Base-by-base conservation (phyloP, 2,888 invertebrate species). In the Hypolimnas misippus region DNA sequence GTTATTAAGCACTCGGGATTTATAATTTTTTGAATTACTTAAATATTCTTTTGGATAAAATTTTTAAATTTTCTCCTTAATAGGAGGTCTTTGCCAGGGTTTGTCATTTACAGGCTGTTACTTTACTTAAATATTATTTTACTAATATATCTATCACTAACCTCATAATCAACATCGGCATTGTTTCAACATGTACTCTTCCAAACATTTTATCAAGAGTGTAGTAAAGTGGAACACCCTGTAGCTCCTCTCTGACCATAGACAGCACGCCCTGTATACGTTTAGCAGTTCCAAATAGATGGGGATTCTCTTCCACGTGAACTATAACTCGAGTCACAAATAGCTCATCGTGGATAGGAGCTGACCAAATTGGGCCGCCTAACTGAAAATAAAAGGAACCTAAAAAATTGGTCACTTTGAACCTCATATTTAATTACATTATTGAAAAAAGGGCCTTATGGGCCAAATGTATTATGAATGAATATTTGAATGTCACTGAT, bases 301-400 rank as follows among this genome's bases (percentile, higher is more conserved):
- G 73, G 0, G 91, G 82, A 49, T 86, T 79, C 16, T 84, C 76
- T 46, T 89, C 82, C 6, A 94, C 89, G 42, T 87, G 81, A 0
- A 75, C 67, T 0, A 97, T 79, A 6, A 98, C 92, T 46, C 94
- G 87, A 0, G 91, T 77, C 0, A 99, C 95, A 86, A 99, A 99
- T 0, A 89, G 82, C 50, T 90, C 87, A 72, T 97, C 94, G 84
- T 99, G 98, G 42, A 99, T 93, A 0, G 96, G 95, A 0, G 94
- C 97, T 0, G 96, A 94, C 98, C 99, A 99, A 70, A 99, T 95
- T 0, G 99, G 99, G 0, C 99, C 99, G 8, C 97, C 98, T 70
- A 97, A 84, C 95, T 97, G 84, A n/a, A n/a, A n/a, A n/a, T n/a
- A n/a, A n/a, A n/a, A n/a, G n/a, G 81, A 51, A 54, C 8, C 25